phyloP scores from a whole-genome alignment of 64 coral and sea anemone genomes.

The Dendrophyllia cribrosa region DNA sequence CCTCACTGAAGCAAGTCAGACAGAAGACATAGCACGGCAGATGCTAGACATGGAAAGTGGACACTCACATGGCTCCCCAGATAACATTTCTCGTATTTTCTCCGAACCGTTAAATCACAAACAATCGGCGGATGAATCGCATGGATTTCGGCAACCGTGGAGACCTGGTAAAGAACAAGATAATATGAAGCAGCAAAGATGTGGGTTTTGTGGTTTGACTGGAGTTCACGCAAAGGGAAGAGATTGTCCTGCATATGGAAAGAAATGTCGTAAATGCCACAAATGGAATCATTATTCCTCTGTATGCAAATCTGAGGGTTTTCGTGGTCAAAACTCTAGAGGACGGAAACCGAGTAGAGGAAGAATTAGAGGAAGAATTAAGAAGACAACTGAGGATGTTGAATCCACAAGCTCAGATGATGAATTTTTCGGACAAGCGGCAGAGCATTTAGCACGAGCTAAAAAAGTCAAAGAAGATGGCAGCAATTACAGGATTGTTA shows the following conservation, averaged over 20 bases:
- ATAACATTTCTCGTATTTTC: not conserved
- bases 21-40: slow-evolving; percentile 1
- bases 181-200: not conserved
- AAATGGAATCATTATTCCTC: slow-evolving; percentile 55
- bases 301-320: slow-evolving; percentile 27
- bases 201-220: not conserved
- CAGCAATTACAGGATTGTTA: not conserved
- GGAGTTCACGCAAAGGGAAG: not conserved
- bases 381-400: slow-evolving; percentile 44
- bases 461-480: slow-evolving; percentile 33
- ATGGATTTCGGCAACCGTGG: not conserved
- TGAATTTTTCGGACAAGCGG: slow-evolving; percentile 49
- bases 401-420: slow-evolving; percentile 74
- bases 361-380: slow-evolving; percentile 25
- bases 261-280: slow-evolving; percentile 41
- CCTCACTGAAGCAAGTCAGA: too few relatives aligned
- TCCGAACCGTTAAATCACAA: not conserved
- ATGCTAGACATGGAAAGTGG: slow-evolving; percentile 39
- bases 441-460: slow-evolving; percentile 27
- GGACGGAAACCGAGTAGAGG: not conserved
- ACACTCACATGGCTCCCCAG: not conserved
- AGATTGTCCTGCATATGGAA: not conserved
- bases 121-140: too few relatives aligned
- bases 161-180: not conserved
- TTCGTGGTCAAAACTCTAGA: not conserved